These are phyloP conservation scores for Epizoanthus ramosus DNA, from an alignment of 92 coral and sea anemone species.

Conservation along the genomic window DNA sequence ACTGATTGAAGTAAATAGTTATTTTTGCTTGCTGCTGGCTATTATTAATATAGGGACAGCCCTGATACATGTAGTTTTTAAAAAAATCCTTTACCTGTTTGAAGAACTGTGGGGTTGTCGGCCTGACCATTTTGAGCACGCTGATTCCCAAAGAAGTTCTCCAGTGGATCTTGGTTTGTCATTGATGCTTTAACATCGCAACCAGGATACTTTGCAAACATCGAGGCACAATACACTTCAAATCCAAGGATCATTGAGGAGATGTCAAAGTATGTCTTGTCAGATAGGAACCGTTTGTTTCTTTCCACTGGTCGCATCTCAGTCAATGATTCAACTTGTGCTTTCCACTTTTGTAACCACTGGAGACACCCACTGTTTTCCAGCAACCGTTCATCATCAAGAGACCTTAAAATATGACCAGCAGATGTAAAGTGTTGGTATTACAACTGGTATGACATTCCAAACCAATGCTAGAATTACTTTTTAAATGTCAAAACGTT, in stretches of 20 bases:
- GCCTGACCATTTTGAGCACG: constrained; percentile 58
- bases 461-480: too few species aligned
- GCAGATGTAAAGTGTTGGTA: too few species aligned
- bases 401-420: background rate
- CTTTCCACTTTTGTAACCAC: constrained; percentile 42
- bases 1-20: too few species aligned
- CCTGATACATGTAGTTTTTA: too few species aligned
- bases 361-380: constrained; percentile 25
- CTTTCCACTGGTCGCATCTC: constrained; percentile 24
- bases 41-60: too few species aligned
- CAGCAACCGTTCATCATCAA: constrained; percentile 43
- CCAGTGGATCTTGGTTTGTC: constrained; percentile 46
- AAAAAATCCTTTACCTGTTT: too few species aligned
- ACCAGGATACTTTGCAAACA: background rate
- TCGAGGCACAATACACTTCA: constrained; percentile 12
- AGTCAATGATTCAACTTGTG: too few species aligned
- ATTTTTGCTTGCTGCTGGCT: too few species aligned
- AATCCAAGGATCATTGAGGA: constrained; percentile 54
- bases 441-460: too few species aligned
- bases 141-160: constrained; percentile 58
- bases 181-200: too few species aligned
- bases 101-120: constrained; percentile 51
- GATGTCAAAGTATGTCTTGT: constrained; percentile 50
- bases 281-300: constrained; percentile 31
- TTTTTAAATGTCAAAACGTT: too few species aligned